phyloP scores from a whole-genome alignment of 2,113 vertebrate genomes.

The Eidolon helvum region DNA sequence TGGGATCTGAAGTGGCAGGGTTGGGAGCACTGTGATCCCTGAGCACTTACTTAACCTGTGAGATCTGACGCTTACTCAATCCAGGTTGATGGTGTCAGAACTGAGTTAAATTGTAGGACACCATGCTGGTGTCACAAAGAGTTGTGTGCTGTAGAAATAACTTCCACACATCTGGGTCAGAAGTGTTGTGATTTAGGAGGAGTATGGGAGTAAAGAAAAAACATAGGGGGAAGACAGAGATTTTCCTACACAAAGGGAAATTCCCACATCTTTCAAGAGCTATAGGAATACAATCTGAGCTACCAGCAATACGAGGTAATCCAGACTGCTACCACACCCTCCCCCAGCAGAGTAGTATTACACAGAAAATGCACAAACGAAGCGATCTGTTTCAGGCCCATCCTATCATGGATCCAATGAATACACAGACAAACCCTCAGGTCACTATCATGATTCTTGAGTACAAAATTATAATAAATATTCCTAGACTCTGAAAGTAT shows the following conservation, averaged over 20 bases:
- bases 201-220: background rate
- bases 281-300: background rate
- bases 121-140: background rate
- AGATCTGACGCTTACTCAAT: background rate
- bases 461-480: background rate
- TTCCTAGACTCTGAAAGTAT: background rate
- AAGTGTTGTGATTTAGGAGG: background rate
- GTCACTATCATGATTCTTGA: background rate
- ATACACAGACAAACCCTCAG: background rate
- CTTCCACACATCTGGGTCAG: background rate
- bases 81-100: no score
- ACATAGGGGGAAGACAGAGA: background rate
- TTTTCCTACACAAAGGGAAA: background rate
- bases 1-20: background rate
- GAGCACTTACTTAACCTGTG: background rate
- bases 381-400: background rate
- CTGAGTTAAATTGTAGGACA: background rate
- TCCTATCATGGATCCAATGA: background rate
- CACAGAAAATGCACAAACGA: background rate
- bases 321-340: background rate
- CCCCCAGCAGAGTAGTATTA: background rate
- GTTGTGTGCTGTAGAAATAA: background rate
- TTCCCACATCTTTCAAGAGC: background rate
- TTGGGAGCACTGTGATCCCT: background rate
- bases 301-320: background rate